Conservation (phyloP, 1,140 invertebrate species). For the Hyposmocoma kahamanoa region DNA sequence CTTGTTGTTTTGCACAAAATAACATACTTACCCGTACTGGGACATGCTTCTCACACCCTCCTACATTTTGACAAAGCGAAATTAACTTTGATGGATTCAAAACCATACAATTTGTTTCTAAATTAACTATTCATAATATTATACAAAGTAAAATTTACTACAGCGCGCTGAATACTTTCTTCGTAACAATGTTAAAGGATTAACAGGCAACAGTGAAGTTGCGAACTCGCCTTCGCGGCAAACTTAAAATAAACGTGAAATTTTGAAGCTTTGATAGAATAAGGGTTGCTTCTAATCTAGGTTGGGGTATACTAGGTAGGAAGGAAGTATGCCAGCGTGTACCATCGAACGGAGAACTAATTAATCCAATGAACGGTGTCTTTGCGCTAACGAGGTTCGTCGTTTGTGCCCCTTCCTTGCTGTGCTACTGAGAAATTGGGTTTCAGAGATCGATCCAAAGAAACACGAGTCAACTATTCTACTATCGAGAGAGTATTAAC, state of each 20-base stretch:
- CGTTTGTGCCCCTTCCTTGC: slow-evolving; percentile 43
- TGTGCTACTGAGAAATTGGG: slow-evolving; percentile 38
- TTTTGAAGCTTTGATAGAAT: slow-evolving; percentile 35
- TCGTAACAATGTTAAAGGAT: slow-evolving; percentile 48
- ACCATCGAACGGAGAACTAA: slow-evolving; percentile 43
- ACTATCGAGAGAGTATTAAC: no score
- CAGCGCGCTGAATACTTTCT: slow-evolving; percentile 35
- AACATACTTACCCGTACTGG: no score
- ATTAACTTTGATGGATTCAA: not conserved
- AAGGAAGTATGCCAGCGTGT: slow-evolving; percentile 38
- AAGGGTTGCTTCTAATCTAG: slow-evolving; percentile 33
- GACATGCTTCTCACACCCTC: slow-evolving; percentile 9
- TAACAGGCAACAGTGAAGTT: slow-evolving; percentile 35
- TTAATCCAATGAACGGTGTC: slow-evolving; percentile 61
- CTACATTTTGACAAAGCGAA: not conserved
- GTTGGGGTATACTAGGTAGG: slow-evolving; percentile 24
- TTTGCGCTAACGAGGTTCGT: slow-evolving; percentile 56
- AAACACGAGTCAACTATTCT: no score
- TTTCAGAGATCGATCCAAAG: slow-evolving; percentile 30
- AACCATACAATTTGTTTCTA: slow-evolving; percentile 28
- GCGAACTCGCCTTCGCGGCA: slow-evolving; percentile 18
- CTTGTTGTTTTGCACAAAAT: no score
- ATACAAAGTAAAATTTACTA: slow-evolving; percentile 28
- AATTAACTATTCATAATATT: slow-evolving; percentile 39
- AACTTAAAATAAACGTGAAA: slow-evolving; percentile 54